These are phyloP conservation scores for Oostethus manadensis DNA, from an alignment of 2,113 vertebrate genomes.

Conservation along the genomic window DNA sequence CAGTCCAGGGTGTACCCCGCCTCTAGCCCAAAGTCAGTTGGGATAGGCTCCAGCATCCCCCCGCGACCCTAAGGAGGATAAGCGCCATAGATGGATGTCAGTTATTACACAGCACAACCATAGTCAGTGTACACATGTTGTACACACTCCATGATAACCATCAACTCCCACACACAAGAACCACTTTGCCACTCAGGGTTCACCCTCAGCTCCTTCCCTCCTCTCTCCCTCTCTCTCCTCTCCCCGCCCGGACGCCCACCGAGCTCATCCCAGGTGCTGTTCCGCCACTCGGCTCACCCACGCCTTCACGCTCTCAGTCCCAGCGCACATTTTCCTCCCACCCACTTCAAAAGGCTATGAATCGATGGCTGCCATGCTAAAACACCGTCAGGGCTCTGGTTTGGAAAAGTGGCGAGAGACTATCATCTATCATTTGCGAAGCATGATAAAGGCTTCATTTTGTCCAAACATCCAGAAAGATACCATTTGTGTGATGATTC, in stretches of 20 bases:
- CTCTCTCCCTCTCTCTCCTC: constrained; percentile 7
- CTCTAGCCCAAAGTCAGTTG: too few species aligned
- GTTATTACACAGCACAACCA: background rate
- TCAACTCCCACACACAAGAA: constrained; percentile 47
- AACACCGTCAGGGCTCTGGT: constrained; percentile 47
- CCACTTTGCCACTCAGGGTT: constrained; percentile 47
- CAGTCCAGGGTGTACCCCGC: too few species aligned
- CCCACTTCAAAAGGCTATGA: constrained; percentile 66
- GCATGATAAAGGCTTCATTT: constrained; percentile 19
- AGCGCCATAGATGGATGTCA: too few species aligned
- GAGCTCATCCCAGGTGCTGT: constrained; percentile 71
- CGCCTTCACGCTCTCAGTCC: constrained; percentile 61
- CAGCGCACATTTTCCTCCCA: constrained; percentile 61
- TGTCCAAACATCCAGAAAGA: constrained; percentile 16
- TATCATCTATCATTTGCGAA: constrained; percentile 32
- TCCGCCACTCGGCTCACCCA: constrained; percentile 69
- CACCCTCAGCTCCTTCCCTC: constrained; percentile 21
- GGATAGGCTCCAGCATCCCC: too few species aligned
- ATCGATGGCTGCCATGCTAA: constrained; percentile 57
- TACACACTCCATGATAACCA: constrained; percentile 6
- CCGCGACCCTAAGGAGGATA: too few species aligned
- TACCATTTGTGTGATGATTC: constrained; percentile 11
- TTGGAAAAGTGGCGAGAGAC: constrained; percentile 29
- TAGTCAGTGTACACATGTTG: background rate
- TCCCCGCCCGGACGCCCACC: constrained; percentile 47